Percentiles rank a stretch among this genome's conserved stretches.
Conservation (phyloP, 2,888 invertebrate species). For the Junonia oenone region DNA sequence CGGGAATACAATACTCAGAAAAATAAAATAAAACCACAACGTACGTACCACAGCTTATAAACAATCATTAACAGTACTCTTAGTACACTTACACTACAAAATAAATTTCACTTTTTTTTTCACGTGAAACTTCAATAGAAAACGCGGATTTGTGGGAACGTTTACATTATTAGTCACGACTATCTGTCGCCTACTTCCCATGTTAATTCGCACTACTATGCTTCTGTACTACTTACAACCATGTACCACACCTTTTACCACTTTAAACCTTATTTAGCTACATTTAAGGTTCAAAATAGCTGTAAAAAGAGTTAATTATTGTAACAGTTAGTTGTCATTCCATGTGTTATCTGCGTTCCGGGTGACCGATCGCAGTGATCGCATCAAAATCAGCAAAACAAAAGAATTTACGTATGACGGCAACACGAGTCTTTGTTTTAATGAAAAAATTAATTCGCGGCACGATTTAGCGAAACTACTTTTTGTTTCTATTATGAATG, state of each 20-base stretch:
- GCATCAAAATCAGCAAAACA: slow-evolving; percentile 5
- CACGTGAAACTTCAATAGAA: slow-evolving; percentile 3
- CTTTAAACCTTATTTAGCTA: neutral
- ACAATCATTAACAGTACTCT: neutral
- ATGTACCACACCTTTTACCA: neutral
- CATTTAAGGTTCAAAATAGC: slow-evolving; percentile 1
- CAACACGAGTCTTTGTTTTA: neutral
- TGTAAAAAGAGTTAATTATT: neutral
- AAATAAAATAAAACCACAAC: neutral
- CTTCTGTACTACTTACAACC: neutral
- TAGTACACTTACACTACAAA: neutral
- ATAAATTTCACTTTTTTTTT: slow-evolving; percentile 21
- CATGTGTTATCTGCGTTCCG: slow-evolving; percentile 20
- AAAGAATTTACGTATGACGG: neutral
- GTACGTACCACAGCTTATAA: neutral
- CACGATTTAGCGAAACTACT: neutral
- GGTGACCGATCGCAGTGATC: slow-evolving; percentile 9
- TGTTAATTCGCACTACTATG: slow-evolving; percentile 12
- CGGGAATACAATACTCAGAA: too few relatives aligned
- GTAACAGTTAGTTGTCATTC: slow-evolving; percentile 17
- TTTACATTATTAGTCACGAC: neutral
- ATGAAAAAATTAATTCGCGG: neutral
- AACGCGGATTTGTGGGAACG: slow-evolving; percentile 9
- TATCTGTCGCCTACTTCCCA: slow-evolving; percentile 17
- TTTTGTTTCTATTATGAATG: neutral